Evolutionary conservation across 2,888 invertebrate species (phyloP).

Genomic region (Hipparchia sbordonii): DNA sequence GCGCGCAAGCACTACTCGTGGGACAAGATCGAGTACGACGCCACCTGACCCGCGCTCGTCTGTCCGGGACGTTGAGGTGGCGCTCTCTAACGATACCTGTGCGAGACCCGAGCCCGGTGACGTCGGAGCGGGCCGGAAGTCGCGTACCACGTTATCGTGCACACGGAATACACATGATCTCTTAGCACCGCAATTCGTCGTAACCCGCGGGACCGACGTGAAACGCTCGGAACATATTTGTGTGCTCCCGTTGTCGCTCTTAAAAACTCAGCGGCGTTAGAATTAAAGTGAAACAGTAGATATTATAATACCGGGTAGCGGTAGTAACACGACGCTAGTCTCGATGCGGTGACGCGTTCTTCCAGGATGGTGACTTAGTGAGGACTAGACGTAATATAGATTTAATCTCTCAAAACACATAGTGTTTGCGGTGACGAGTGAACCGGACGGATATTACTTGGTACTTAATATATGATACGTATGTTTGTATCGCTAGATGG

Average conservation of each 20-base stretch:
- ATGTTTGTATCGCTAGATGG: conserved; percentile 74
- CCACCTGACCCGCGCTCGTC: conserved; percentile 72
- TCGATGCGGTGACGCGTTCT: conserved; percentile 64
- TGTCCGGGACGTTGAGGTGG: conserved; percentile 33
- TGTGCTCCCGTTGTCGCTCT: conserved; percentile 11
- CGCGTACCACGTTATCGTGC: background rate
- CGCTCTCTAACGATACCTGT: conserved; percentile 47
- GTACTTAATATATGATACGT: conserved; percentile 74
- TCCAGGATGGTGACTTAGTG: conserved; percentile 63
- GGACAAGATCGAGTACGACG: conserved; percentile 90
- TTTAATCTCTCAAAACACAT: conserved; percentile 60
- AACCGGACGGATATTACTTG: conserved; percentile 46
- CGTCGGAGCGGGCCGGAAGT: background rate
- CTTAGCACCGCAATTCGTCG: conserved; percentile 36
- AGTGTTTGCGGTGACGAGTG: conserved; percentile 64
- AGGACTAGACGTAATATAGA: conserved; percentile 51
- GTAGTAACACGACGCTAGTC: conserved; percentile 60
- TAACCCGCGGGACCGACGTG: conserved; percentile 4
- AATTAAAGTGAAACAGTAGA: conserved; percentile 25
- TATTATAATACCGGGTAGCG: conserved; percentile 53
- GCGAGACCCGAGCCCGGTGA: background rate
- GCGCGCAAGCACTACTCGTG: conserved; percentile 86
- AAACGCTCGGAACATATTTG: conserved; percentile 10
- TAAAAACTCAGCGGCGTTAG: conserved; percentile 25
- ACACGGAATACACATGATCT: conserved; percentile 49